Conservation (phyloP, 2,797 vertebrate genomes). For the Aldrovandia affinis region DNA sequence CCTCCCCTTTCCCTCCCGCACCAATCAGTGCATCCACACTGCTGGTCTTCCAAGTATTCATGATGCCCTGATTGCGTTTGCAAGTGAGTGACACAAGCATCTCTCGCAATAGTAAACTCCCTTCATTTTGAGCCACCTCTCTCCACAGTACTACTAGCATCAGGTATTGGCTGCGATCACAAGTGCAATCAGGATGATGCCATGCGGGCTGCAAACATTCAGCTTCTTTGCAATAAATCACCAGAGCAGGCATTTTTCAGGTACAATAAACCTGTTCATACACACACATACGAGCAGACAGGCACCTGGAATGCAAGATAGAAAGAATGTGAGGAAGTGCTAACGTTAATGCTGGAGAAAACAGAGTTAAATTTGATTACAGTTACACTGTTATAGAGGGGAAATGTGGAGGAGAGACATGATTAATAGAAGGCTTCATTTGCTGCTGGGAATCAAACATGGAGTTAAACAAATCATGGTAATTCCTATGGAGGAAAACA, state of each 20-base stretch:
- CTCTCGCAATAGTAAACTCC: neutral
- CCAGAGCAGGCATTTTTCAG: neutral
- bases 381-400: neutral
- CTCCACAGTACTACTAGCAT: neutral
- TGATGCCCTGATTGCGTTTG: neutral
- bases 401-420: neutral
- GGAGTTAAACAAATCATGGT: neutral
- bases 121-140: neutral
- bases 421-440: neutral
- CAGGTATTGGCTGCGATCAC: too few relatives aligned
- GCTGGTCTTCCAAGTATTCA: neutral
- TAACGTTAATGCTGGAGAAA: neutral
- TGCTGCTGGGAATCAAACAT: neutral
- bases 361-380: neutral
- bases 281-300: neutral
- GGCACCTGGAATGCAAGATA: neutral
- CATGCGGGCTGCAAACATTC: neutral
- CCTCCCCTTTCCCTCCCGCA: neutral
- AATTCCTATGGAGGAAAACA: neutral
- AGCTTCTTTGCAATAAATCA: neutral
- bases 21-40: neutral
- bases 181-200: neutral
- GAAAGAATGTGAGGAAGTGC: neutral
- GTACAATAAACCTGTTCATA: neutral
- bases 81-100: neutral